A percentile compares a stretch with the other conserved stretches of the same genome.
Evolutionary conservation across 2,113 vertebrate species (phyloP).

Genomic region (Bombycilla garrulus): DNA sequence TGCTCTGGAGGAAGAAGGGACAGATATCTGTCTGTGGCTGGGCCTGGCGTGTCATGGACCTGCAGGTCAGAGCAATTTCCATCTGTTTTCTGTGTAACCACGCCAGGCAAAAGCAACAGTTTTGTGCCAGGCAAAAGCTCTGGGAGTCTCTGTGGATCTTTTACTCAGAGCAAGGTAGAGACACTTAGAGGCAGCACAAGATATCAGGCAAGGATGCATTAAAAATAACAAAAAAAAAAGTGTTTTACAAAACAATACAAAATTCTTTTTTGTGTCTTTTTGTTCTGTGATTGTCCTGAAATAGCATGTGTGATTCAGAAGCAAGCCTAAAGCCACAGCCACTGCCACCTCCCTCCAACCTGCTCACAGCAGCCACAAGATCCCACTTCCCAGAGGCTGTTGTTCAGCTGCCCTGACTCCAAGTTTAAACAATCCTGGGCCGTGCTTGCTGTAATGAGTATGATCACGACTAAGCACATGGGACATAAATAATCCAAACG

Average conservation of each 20-base stretch:
- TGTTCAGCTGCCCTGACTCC: neutral
- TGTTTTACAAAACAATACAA: too few species aligned
- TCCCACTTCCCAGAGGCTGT: neutral
- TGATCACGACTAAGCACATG: neutral
- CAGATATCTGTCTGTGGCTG: neutral
- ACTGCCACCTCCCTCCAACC: neutral
- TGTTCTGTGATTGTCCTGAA: neutral
- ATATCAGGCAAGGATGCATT: neutral
- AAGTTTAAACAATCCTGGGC: neutral
- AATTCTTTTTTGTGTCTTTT: neutral
- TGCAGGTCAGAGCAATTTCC: neutral
- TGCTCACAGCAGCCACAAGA: neutral
- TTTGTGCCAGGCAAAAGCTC: neutral
- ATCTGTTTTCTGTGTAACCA: neutral
- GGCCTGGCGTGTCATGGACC: neutral
- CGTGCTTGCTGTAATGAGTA: neutral
- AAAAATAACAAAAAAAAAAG: neutral
- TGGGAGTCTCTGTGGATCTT: neutral
- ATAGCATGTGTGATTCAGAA: neutral
- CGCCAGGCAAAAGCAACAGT: neutral
- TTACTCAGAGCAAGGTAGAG: neutral
- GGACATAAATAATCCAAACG: constrained; percentile 3
- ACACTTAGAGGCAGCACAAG: neutral
- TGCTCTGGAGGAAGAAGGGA: neutral
- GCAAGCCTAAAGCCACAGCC: neutral